Conservation (phyloP, 2,888 invertebrate genomes). For the Chrysopilus asiliformis region DNA sequence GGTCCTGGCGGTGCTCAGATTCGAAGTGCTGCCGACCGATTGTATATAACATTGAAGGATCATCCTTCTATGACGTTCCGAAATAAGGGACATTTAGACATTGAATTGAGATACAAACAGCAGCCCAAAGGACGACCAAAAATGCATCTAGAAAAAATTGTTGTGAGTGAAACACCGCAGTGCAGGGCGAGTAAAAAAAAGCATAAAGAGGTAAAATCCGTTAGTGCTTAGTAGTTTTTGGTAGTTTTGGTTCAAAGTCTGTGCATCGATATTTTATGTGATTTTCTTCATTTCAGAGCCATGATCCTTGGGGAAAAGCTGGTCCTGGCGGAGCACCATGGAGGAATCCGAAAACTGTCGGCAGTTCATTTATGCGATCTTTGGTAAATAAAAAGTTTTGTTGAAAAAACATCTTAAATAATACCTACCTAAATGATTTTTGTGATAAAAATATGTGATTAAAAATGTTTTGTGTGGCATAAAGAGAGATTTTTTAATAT, state of each 20-base stretch:
- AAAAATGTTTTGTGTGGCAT: too few species aligned
- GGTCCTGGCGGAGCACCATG: constrained; percentile 53
- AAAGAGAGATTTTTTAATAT: too few species aligned
- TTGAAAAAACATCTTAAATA: not conserved
- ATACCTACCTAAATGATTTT: too few species aligned
- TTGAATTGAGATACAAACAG: constrained; percentile 52
- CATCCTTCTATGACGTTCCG: constrained; percentile 55
- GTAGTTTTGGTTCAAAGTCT: not conserved
- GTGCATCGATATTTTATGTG: too few species aligned
- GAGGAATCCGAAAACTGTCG: constrained; percentile 59
- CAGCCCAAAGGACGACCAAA: constrained; percentile 38
- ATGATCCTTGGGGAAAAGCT: constrained; percentile 30
- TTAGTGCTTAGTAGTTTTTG: not conserved
- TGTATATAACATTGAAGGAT: constrained; percentile 36
- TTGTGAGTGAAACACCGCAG: constrained; percentile 26
- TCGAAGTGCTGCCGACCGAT: constrained; percentile 21
- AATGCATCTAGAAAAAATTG: constrained; percentile 45
- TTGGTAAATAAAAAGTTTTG: constrained; percentile 43
- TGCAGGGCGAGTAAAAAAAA: constrained; percentile 2
- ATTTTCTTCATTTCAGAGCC: too few species aligned
- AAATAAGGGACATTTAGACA: constrained; percentile 47
- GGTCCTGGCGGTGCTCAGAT: constrained; percentile 16
- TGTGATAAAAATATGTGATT: too few species aligned
- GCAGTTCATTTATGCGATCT: constrained; percentile 61
- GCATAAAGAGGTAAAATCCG: constrained; percentile 1